Evolutionary conservation across 2,113 vertebrate genomes (phyloP), one percentile per base, ranked within the genome.

Genomic region (Machaerirhynchus nigripectus): DNA sequence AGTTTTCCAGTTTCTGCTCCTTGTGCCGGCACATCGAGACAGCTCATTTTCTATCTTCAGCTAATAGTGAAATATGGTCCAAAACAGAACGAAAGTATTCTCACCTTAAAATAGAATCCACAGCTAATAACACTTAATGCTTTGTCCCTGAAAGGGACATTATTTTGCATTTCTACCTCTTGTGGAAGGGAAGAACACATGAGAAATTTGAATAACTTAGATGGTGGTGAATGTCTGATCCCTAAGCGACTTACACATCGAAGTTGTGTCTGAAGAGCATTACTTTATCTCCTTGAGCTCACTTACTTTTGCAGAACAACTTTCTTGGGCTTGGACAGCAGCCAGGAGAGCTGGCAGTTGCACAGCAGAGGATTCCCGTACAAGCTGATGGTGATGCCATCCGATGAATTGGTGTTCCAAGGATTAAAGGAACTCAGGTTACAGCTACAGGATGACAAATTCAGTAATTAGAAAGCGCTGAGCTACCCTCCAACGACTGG

Each of bases 341-440:
- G 96, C 98, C 98, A 98, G 64, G 97, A 97, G 79, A 98, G 89
- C 67, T 94, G 97, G 95, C 98, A 98, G 70, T 89, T 78, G 5
- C 98, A 98, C 30, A 60, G 30, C 56, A 98, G 95, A 37, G 98
- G 98, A 79, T 98, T 98, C 80, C 97, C 97, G 0, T 91, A 87
- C 76, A 98, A 96, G 87, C 19, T 95, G 90, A 98, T 77, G 49
- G 33, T 47, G 24, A 98, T 79, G 47, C 37, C 67, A 10, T 78
- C 84, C 2, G 91, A 96, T 24, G 97, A 97, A 77, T 23, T 91
- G 49, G 87, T 84, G 22, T 90, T 97, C 98, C 98, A 98, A 16
- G 96, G 84, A 83, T 81, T 80, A 56, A 98, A 97, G 74, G 97
- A 94, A 78, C 93, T 98, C 96, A 98, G 88, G 84, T 98, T 98